Evolutionary conservation across 2,113 vertebrate genomes (phyloP).

Genomic region (Gymnarchus niloticus): DNA sequence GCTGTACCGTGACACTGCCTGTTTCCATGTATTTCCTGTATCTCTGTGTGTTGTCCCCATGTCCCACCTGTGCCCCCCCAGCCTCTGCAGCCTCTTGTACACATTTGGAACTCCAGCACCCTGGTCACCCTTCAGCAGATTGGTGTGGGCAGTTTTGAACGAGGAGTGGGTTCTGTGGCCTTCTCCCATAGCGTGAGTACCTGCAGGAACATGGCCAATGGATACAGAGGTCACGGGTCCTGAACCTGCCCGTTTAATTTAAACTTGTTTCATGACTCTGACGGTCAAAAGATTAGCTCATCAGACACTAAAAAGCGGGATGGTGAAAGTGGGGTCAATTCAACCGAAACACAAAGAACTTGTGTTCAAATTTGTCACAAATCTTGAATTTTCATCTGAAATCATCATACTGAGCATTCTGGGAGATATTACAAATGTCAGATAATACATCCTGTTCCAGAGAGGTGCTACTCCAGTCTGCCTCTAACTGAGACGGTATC

Average conservation of each 20-base stretch:
- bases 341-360: no score
- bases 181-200: conserved; percentile 73
- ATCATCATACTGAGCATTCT: not conserved
- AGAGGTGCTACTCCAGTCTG: no score
- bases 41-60: not conserved
- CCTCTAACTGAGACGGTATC: not conserved
- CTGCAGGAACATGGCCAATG: not conserved
- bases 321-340: no score
- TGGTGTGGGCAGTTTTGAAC: conserved; percentile 76
- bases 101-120: conserved; percentile 78
- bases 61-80: conserved; percentile 37
- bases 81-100: conserved; percentile 75
- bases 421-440: not conserved
- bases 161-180: conserved; percentile 75
- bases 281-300: not conserved
- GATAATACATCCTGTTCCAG: not conserved
- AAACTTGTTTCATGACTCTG: not conserved
- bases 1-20: not conserved
- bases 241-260: not conserved
- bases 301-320: not conserved
- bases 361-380: no score
- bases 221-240: not conserved
- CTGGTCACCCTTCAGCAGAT: conserved; percentile 77
- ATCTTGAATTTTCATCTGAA: not conserved
- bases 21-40: not conserved